These are phyloP conservation scores for Diplogasteroides magnus DNA, from an alignment of 1,140 invertebrate genomes.

Conservation along the genomic window DNA sequence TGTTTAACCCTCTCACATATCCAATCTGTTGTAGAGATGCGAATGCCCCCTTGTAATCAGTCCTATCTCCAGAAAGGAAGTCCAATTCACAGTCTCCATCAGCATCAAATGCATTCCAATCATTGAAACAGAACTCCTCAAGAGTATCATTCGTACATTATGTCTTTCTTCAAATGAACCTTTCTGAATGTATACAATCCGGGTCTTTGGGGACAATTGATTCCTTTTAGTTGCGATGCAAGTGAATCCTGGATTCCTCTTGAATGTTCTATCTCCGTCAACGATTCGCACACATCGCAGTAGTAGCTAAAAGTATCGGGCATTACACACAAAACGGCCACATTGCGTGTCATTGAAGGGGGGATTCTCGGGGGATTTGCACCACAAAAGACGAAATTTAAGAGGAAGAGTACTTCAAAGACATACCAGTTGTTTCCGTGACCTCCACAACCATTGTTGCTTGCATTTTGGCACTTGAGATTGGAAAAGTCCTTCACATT, in stretches of 20 bases:
- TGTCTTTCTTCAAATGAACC: slow-evolving; percentile 8
- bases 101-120: slow-evolving; percentile 48
- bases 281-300: slow-evolving; percentile 53
- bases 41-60: slow-evolving; percentile 49
- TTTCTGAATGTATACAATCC: slow-evolving; percentile 54
- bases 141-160: background rate
- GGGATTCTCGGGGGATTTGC: too few species aligned
- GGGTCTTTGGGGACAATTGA: slow-evolving; percentile 47
- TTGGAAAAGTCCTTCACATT: slow-evolving; percentile 53
- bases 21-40: slow-evolving; percentile 51
- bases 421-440: slow-evolving; percentile 54
- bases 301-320: slow-evolving; percentile 44
- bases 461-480: slow-evolving; percentile 52
- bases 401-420: too few species aligned
- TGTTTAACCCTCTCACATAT: slow-evolving; percentile 45
- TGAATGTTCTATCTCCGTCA: slow-evolving; percentile 37
- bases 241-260: slow-evolving; percentile 13
- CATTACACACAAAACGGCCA: background rate
- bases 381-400: too few species aligned
- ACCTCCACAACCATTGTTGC: slow-evolving; percentile 51
- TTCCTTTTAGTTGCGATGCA: slow-evolving; percentile 34
- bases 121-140: slow-evolving; percentile 54
- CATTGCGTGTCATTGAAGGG: background rate
- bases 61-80: slow-evolving; percentile 44
- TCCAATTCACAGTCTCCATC: slow-evolving; percentile 53